phyloP scores from a whole-genome alignment of 2,797 vertebrate species.

The Alauda arvensis region DNA sequence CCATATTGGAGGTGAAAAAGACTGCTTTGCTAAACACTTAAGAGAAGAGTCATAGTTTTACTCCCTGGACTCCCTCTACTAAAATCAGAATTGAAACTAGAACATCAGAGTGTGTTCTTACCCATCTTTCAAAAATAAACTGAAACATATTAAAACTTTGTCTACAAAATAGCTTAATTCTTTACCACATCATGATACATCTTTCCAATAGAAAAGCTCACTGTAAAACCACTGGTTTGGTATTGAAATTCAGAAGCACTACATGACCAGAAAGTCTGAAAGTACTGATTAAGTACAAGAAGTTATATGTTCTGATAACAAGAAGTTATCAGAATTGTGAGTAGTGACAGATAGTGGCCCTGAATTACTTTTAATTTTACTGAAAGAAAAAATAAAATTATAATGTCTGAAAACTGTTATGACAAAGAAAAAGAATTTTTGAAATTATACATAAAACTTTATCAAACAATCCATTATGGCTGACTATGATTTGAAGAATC shows the following conservation, averaged over 20 bases:
- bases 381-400: not conserved
- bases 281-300: not conserved
- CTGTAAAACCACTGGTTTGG: not conserved
- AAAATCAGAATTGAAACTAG: not conserved
- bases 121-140: not conserved
- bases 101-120: not conserved
- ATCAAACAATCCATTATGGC: not conserved
- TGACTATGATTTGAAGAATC: not conserved
- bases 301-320: too few relatives aligned
- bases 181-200: fast-evolving
- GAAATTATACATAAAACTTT: not conserved
- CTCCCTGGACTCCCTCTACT: not conserved
- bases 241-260: not conserved
- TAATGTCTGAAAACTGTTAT: not conserved
- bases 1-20: not conserved
- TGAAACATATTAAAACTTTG: not conserved
- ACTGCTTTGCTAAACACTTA: not conserved
- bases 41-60: not conserved
- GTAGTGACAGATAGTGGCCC: not conserved
- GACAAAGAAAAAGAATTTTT: not conserved
- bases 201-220: not conserved
- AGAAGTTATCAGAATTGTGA: not conserved
- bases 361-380: not conserved
- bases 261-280: not conserved
- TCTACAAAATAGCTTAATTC: not conserved